Evolutionary conservation across 2,888 invertebrate genomes (phyloP), one percentile per base, ranked within the genome.

Genomic region (Andrena flavipes): DNA sequence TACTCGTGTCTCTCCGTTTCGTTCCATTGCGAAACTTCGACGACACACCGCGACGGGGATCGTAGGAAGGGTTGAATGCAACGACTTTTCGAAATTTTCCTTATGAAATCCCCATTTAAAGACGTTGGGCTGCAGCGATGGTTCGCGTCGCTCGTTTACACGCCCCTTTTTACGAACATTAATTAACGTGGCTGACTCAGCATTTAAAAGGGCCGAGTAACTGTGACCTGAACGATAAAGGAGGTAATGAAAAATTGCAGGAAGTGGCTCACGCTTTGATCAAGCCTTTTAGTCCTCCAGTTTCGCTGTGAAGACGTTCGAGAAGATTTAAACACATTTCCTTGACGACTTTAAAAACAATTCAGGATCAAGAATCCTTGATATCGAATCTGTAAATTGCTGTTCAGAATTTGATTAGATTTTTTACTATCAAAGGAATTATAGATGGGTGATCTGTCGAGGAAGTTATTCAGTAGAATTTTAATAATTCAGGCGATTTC

Each of bases 111-210:
- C 4, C 13, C 54, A 33, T 33, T 8, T 4, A 68, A 26, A 35
- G n/a, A 3, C 35, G 35, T 56, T 26, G 26, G 26, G n/a, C n/a
- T n/a, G 5, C 23, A 5, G 8, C 29, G 16, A 7, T 33, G 30
- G n/a, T n/a, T 1, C 10, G 4, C 5, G 13, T 7, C 56, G 71
- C 35, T 30, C 71, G 71, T 49, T 33, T 33, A 42, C 48, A 8
- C 13, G 20, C 29, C 7, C 8, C 13, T 30, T 70, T 76, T 59
- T 26, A 8, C 4, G 30, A 0, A 1, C 5, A 23, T 72, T 71
- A 71, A 72, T 76, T 63, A 48, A 33, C 16, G n/a, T 26, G 2
- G 42, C 23, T 42, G 76, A 59, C 33, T 54, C 54, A 10, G 30
- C 23, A n/a, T 7, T 26, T n/a, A n/a, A 56, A 23, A 29, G 13